Conservation (phyloP, 2,113 vertebrate species). For the Eurystomus gularis region DNA sequence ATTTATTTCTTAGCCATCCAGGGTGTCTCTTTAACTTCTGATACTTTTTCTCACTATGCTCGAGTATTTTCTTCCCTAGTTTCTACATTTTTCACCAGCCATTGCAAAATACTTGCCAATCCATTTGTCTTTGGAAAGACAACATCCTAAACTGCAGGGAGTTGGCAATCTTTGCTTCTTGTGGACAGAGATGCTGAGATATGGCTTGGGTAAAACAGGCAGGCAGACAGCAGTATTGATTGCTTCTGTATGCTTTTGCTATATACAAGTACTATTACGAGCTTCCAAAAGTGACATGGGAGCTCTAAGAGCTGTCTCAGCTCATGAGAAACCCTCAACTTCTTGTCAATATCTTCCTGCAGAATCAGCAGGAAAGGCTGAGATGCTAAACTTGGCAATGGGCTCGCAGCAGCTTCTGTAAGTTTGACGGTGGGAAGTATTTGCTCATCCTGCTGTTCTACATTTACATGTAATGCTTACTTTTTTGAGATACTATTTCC, state of each 20-base stretch:
- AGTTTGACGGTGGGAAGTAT: not conserved
- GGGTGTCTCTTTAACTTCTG: not conserved
- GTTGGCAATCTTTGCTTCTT: not conserved
- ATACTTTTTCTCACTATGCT: not conserved
- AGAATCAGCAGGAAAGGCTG: not conserved
- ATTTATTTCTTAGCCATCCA: not conserved
- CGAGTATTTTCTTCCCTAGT: not conserved
- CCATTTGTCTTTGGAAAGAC: not conserved
- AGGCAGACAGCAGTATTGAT: not conserved
- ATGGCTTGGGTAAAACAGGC: not conserved
- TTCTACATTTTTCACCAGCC: not conserved
- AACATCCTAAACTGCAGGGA: not conserved
- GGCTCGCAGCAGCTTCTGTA: not conserved
- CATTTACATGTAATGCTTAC: not conserved
- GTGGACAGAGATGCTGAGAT: not conserved
- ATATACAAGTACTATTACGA: not conserved
- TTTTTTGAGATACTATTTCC: not conserved
- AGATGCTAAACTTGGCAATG: not conserved
- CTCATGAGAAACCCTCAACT: not conserved
- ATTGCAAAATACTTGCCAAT: not conserved
- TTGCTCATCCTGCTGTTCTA: not conserved
- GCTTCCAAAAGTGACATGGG: not conserved
- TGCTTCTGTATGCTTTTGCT: not conserved
- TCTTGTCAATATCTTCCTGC: not conserved
- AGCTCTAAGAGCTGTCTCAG: not conserved